Evolutionary conservation across 1,140 invertebrate genomes (phyloP), one percentile per base, ranked within the genome.

Genomic region (Habropoda laboriosa): DNA sequence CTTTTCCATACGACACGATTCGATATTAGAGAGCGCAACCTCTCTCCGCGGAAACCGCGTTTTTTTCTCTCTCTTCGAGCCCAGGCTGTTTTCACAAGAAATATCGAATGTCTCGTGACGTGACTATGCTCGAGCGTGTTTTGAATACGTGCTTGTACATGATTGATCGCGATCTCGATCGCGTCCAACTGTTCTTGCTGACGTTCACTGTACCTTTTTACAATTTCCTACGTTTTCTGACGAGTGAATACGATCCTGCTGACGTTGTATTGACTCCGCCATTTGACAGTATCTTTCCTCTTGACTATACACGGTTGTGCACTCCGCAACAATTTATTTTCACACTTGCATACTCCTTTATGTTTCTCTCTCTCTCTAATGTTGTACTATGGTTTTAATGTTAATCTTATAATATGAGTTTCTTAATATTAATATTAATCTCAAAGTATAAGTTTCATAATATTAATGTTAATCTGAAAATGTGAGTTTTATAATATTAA

Each of bases 91-190:
- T 49, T 35, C 6, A 18, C 2, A 70, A 27, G 24, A 70, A 70
- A 70, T 24, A 30, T 2, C 7, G 16, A 18, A 53, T 38, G n/a
- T 4, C 7, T 8, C 10, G 5, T 5, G 18, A 38, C 24, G n/a
- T n/a, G 38, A 61, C 32, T 61, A 21, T 0, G 35, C 21, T 42
- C 24, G 24, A 70, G 24, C 67, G 49, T 70, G 35, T 53, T 21
- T 55, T 40, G 49, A 40, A 70, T 70, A 24, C 42, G 10, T n/a
- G 27, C 12, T 16, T 64, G 24, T 45, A n/a, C 66, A 51, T 27
- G n/a, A 68, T 53, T 68, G 66, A 53, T 68, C 66, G 16, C 16
- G 32, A 68, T 51, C 24, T 45, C 63, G 42, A 66, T 66, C 16
- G 42, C 10, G 27, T n/a, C 7, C 32, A 51, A 35, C 47, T 38